phyloP scores from a whole-genome alignment of 2,113 vertebrate species.

The Diphyllodes magnificus region DNA sequence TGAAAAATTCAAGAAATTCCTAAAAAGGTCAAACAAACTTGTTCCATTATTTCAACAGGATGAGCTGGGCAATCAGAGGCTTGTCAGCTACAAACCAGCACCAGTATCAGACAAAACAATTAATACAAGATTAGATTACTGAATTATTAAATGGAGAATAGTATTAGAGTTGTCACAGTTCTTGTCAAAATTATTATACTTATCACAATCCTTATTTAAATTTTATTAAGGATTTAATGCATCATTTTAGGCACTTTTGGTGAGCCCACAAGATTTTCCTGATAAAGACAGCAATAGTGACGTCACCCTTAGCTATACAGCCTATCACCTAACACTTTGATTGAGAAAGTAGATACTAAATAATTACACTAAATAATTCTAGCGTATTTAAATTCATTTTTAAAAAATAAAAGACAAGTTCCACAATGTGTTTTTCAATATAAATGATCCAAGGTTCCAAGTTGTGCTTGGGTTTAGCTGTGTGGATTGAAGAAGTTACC shows the following conservation, averaged over 20 bases:
- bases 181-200: not conserved
- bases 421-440: not conserved
- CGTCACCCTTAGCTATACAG: not conserved
- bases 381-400: not conserved
- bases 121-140: not conserved
- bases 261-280: not conserved
- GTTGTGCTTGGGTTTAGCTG: not conserved
- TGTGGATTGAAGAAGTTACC: not conserved
- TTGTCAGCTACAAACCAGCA: not conserved
- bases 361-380: not conserved
- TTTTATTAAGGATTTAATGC: not conserved
- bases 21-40: not conserved
- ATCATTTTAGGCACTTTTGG: not conserved
- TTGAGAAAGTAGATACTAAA: not conserved
- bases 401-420: not conserved
- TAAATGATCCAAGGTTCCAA: not conserved
- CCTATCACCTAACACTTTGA: not conserved
- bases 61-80: not conserved
- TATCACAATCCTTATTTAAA: not conserved
- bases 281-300: not conserved
- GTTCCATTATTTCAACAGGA: not conserved
- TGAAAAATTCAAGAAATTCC: not conserved
- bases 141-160: not conserved
- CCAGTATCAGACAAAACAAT: not conserved
- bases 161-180: not conserved